phyloP scores from a whole-genome alignment of 2,113 vertebrate genomes.

The Conger conger region DNA sequence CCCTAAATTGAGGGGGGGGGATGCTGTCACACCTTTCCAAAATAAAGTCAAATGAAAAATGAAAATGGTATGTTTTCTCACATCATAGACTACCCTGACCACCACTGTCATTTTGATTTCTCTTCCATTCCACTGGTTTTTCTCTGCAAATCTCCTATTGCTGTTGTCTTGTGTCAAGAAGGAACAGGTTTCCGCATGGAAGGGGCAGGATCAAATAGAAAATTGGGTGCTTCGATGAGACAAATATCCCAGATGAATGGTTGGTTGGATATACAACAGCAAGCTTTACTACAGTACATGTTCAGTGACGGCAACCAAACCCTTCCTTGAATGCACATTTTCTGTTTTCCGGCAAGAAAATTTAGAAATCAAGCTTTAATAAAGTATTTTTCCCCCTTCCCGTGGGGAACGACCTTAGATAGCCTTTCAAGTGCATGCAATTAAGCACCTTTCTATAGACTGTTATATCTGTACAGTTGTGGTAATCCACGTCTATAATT shows the following conservation, averaged over 20 bases:
- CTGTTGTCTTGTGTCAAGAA: background rate
- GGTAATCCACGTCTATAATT: conserved; percentile 39
- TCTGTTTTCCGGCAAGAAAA: background rate
- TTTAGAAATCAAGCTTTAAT: background rate
- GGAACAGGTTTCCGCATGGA: background rate
- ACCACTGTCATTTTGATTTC: background rate
- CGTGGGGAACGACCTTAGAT: background rate
- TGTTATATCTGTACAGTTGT: background rate
- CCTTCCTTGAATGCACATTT: background rate
- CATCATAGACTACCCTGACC: background rate
- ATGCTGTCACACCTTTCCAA: background rate
- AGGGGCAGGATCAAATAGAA: background rate
- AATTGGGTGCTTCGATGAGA: background rate
- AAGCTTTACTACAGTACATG: background rate
- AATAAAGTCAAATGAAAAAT: background rate
- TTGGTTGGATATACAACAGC: background rate
- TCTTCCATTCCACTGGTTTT: background rate
- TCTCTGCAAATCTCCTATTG: background rate
- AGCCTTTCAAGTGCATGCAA: background rate
- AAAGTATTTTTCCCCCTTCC: background rate
- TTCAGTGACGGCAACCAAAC: background rate
- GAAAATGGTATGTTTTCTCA: background rate
- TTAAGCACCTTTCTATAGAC: background rate
- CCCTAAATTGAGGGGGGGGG: background rate
- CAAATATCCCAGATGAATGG: background rate